Conservation (phyloP, 2,888 invertebrate genomes). For the Aporophyla nigra region DNA sequence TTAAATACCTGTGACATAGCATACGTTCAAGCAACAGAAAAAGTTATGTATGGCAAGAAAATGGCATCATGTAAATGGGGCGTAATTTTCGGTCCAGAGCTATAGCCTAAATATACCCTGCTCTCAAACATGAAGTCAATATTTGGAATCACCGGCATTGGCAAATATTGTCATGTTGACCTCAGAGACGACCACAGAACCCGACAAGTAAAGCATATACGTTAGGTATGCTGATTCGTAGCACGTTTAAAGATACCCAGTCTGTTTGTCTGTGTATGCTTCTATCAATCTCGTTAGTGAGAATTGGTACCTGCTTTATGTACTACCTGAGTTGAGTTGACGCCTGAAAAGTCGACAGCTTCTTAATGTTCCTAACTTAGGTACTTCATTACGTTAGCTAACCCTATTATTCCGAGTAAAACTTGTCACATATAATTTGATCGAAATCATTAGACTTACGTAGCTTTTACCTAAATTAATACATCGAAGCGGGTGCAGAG, state of each 20-base stretch:
- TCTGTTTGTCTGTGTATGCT: background rate
- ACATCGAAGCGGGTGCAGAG: background rate
- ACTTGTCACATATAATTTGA: background rate
- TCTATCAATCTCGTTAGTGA: background rate
- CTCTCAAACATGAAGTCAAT: constrained; percentile 2
- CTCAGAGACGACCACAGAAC: background rate
- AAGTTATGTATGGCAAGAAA: background rate
- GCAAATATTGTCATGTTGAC: background rate
- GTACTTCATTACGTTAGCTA: background rate
- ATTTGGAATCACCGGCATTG: background rate
- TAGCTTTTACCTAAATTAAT: background rate
- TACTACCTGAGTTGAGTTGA: background rate
- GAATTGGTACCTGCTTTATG: background rate
- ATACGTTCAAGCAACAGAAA: background rate
- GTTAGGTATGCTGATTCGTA: background rate
- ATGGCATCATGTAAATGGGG: background rate
- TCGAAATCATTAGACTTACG: background rate
- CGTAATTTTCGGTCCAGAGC: background rate
- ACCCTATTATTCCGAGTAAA: background rate
- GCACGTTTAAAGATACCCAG: no score
- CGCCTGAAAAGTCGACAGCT: background rate
- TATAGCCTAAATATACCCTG: background rate
- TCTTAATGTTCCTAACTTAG: background rate
- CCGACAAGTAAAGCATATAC: background rate
- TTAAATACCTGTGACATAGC: no score